phyloP scores from a whole-genome alignment of 2,888 invertebrate genomes.

The Octonoba sinensis region DNA sequence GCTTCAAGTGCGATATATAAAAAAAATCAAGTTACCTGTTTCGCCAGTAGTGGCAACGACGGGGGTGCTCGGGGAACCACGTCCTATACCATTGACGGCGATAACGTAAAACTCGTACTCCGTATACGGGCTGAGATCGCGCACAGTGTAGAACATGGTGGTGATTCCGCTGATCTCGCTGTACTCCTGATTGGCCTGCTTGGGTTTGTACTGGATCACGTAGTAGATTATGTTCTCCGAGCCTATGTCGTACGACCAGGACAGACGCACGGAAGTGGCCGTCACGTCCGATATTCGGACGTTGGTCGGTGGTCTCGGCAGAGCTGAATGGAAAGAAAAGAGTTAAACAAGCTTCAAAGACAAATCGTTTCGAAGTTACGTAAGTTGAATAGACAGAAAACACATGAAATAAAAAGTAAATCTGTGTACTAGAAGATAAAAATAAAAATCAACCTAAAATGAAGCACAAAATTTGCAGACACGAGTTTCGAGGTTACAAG shows the following conservation, averaged over 20 bases:
- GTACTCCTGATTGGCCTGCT: slow-evolving; percentile 86
- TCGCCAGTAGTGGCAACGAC: slow-evolving; percentile 95
- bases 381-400: too few relatives aligned
- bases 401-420: too few relatives aligned
- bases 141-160: slow-evolving; percentile 90
- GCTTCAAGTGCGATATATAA: too few relatives aligned
- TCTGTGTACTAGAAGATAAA: too few relatives aligned
- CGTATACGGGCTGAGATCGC: slow-evolving; percentile 86
- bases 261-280: slow-evolving; percentile 89
- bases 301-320: slow-evolving; percentile 92
- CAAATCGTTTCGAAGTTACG: too few relatives aligned
- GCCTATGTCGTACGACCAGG: slow-evolving; percentile 89
- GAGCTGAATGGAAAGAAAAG: slow-evolving; percentile 73
- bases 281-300: slow-evolving; percentile 93
- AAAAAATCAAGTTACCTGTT: slow-evolving; percentile 79
- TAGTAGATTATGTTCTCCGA: slow-evolving; percentile 90
- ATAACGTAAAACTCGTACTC: slow-evolving; percentile 97
- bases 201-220: slow-evolving; percentile 96
- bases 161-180: slow-evolving; percentile 94
- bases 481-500: too few relatives aligned
- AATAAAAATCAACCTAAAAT: too few relatives aligned
- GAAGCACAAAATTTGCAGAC: too few relatives aligned
- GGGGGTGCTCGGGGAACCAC: slow-evolving; percentile 89
- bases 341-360: not conserved
- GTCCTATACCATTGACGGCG: slow-evolving; percentile 93